Evolutionary conservation across 1,140 invertebrate genomes (phyloP), one percentile per base, ranked within the genome.

Genomic region (Atopsyche davidsoni): DNA sequence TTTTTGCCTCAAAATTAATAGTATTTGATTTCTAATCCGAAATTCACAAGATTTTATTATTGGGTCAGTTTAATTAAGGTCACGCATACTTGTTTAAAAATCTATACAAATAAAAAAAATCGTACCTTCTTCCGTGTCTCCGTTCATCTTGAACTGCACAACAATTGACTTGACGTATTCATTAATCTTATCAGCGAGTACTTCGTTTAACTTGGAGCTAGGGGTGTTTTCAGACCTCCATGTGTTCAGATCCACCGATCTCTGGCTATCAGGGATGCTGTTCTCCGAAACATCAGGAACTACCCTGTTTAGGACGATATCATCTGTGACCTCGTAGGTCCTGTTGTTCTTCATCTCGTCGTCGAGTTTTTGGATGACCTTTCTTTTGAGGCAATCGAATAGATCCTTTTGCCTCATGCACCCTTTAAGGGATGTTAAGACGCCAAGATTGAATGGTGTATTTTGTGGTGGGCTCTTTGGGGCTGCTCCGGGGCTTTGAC

Each of bases 311-410:
- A 82, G 69, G 3, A 71, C 71, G n/a, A 81, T 58, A 18, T 63
- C 77, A 40, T 79, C 77, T 53, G 72, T 76, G 25, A 80, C 60
- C 13, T 66, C 65, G 59, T 79, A 77, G 13, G 78, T 75, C 22
- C 70, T 70, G 39, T 82, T 77, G 52, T 77, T 76, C 25, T 66
- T 61, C 3, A 77, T 67, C 1, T 77, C 77, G 1, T 65, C 58
- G 32, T 81, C 76, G 11, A 82, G 53, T 2, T 76, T 62, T 2
- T 75, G 66, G n/a, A 80, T 57, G 0, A 75, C 70, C 16, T 74
- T 62, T 23, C 65, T 64, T 43, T 76, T 76, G 6, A 83, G 51
- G 51, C 81, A 83, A 10, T 79, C 64, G 53, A 75, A 57, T 7
- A 64, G 57, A 23, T 65, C 57, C n/a, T 58, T 57, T 41, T 48